Percentiles rank a stretch among this genome's conserved stretches.
These are phyloP conservation scores for Gadopsis bispinosus DNA, from an alignment of 2,797 vertebrate genomes.

Conservation along the genomic window DNA sequence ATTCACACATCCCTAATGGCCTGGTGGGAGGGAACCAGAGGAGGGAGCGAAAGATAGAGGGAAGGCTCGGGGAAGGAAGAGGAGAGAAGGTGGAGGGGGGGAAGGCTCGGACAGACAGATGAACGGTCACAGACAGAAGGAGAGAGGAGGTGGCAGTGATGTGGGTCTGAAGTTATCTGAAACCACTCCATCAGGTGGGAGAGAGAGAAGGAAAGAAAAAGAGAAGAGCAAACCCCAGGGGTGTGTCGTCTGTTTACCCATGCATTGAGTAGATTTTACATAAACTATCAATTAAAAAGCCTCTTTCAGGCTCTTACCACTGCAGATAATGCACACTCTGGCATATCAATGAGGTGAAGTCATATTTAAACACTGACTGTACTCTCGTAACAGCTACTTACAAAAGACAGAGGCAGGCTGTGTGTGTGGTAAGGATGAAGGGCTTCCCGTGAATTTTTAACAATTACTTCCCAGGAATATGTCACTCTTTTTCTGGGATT, in stretches of 20 bases:
- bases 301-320: conserved; percentile 59
- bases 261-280: conserved; percentile 69
- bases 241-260: conserved; percentile 68
- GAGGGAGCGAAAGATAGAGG: conserved; percentile 10
- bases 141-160: conserved; percentile 31
- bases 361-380: conserved; percentile 35
- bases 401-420: conserved; percentile 6
- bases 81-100: conserved; percentile 6
- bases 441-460: neutral
- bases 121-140: conserved; percentile 23
- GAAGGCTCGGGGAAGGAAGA: conserved; percentile 12
- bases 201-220: conserved; percentile 8
- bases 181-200: conserved; percentile 53
- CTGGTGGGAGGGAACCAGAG: conserved; percentile 54
- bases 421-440: neutral
- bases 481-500: neutral
- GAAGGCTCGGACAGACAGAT: neutral
- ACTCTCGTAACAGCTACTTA: conserved; percentile 34
- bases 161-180: conserved; percentile 61
- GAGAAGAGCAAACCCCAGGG: conserved; percentile 39
- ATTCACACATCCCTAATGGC: conserved; percentile 66
- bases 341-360: conserved; percentile 49
- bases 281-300: conserved; percentile 77
- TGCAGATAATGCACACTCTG: conserved; percentile 57
- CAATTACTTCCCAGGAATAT: neutral